These are phyloP conservation scores for Pangasius sanitwongsei DNA, from an alignment of 2,797 vertebrate species.

Conservation along the genomic window DNA sequence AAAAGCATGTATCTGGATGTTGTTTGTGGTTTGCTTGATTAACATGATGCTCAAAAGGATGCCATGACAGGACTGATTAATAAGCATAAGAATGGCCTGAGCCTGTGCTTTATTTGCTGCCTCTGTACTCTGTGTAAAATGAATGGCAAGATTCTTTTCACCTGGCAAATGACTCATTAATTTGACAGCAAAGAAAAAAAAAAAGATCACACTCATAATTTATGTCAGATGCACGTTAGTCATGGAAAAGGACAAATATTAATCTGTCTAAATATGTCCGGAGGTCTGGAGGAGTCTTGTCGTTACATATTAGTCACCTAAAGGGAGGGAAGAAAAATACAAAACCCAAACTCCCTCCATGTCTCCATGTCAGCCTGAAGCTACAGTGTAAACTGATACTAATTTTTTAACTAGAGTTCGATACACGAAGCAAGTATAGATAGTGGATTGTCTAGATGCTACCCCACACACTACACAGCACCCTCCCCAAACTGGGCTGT, in stretches of 20 bases:
- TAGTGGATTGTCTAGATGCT: slow-evolving; percentile 7
- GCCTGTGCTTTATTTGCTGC: slow-evolving; percentile 58
- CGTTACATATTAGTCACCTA: slow-evolving; percentile 76
- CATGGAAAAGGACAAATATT: slow-evolving; percentile 79
- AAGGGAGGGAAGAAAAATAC: slow-evolving; percentile 67
- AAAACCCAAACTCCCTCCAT: slow-evolving; percentile 72
- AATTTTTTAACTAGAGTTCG: slow-evolving; percentile 69
- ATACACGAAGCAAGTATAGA: slow-evolving; percentile 26
- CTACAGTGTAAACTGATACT: slow-evolving; percentile 71
- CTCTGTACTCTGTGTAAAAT: slow-evolving; percentile 56
- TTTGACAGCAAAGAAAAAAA: slow-evolving; percentile 77
- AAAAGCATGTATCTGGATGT: slow-evolving; percentile 35
- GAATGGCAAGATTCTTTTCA: slow-evolving; percentile 53
- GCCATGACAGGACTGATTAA: slow-evolving; percentile 42
- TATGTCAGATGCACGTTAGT: slow-evolving; percentile 80
- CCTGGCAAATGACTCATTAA: slow-evolving; percentile 82
- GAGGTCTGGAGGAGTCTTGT: slow-evolving; percentile 68
- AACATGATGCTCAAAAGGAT: slow-evolving; percentile 40
- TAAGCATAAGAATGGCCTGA: slow-evolving; percentile 64
- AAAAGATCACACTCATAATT: slow-evolving; percentile 77
- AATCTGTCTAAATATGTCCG: slow-evolving; percentile 73
- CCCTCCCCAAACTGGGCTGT: slow-evolving; percentile 32
- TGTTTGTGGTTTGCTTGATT: slow-evolving; percentile 28
- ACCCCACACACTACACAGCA: background rate
- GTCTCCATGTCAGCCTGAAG: slow-evolving; percentile 64